Conservation (phyloP, 2,797 vertebrate species). For the Pterois miles region DNA sequence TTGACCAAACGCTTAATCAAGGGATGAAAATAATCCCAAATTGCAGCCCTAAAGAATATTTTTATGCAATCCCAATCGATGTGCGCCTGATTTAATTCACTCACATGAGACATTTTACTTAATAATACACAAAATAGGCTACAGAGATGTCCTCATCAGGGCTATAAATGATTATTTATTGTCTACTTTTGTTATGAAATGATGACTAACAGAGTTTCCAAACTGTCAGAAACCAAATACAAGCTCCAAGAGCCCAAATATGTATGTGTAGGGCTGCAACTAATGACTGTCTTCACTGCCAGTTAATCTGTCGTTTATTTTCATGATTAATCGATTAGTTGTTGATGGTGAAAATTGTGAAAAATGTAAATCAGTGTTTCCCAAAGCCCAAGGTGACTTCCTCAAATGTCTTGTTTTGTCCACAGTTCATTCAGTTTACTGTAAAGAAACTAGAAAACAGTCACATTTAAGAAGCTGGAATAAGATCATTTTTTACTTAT, state of each 20-base stretch:
- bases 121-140: neutral
- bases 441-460: accelerated
- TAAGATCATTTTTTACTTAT: no score
- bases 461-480: no score
- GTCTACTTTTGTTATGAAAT: neutral
- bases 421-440: no score
- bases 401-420: no score
- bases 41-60: neutral
- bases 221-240: neutral
- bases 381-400: no score
- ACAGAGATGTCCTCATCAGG: neutral
- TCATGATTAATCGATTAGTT: no score
- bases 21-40: neutral
- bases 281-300: no score
- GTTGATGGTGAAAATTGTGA: no score
- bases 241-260: neutral
- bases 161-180: neutral
- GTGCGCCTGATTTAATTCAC: neutral
- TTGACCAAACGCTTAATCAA: neutral
- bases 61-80: neutral
- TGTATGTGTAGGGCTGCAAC: no score
- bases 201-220: neutral
- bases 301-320: no score
- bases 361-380: no score
- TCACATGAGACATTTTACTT: neutral